Evolutionary conservation across 2,888 invertebrate species (phyloP), one percentile per base, ranked within the genome.

Genomic region (Euzophera pinguis): DNA sequence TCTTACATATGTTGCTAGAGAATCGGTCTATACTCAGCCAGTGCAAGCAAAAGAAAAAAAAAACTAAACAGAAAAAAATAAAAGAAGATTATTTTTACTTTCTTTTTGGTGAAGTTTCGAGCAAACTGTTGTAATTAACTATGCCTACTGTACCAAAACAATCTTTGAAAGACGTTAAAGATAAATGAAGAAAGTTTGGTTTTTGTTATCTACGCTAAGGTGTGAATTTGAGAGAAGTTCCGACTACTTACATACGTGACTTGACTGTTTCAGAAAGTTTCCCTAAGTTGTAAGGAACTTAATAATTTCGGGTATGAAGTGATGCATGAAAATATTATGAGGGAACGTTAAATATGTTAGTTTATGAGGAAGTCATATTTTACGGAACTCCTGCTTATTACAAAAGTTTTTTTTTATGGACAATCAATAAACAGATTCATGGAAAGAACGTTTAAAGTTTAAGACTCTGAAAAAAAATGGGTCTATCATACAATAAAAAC

Each of bases 231-330:
- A 45, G 45, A 16, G 10, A 32, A 45, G 32, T 45, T 45, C 29
- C 5, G 16, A 34, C 45, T 45, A 45, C 45, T 45, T 32, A 45
- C 45, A 45, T 45, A 45, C 45, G 45, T 45, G 45, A 45, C 45
- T 45, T 45, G 45, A 45, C 45, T 45, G 34, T 45, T 45, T 16
- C 16, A 14, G 29, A 45, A 34, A 45, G 45, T 13, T 45, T 2
- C 27, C n/a, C 10, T 10, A 32, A 45, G 34, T 32, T 13, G 32
- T 32, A 29, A 12, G 45, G 29, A 22, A 45, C 45, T 45, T 45
- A 45, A 45, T 45, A 45, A 32, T 32, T 45, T 45, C 13, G 32
- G 9, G 10, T 32, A 32, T 32, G 45, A 45, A 45, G 32, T 16
- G 13, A 45, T 32, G 29, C 12, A 9, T 32, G 43, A 43, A 45